These are phyloP conservation scores for Halisarca cf. caerulea DNA, from an alignment of 37 sponge, comb jelly and placozoan species.

Conservation along the genomic window DNA sequence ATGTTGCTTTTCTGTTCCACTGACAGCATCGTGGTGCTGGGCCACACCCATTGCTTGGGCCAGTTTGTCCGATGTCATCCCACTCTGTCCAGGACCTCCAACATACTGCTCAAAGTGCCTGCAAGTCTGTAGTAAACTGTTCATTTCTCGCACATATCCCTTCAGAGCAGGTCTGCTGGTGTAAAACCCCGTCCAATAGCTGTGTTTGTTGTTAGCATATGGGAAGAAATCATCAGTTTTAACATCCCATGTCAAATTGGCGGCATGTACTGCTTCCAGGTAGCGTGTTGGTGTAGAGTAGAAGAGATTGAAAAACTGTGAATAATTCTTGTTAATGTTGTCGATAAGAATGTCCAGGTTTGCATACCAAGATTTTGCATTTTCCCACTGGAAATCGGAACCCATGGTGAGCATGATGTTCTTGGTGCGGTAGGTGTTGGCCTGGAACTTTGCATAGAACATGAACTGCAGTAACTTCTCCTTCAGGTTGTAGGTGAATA, in stretches of 20 bases:
- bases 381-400: slow-evolving; percentile 85
- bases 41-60: slow-evolving; percentile 85
- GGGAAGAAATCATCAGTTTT: slow-evolving; percentile 99
- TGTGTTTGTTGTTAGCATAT: slow-evolving; percentile 71
- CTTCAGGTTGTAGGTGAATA: slow-evolving; percentile 79
- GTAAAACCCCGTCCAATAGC: slow-evolving; percentile 97
- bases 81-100: background rate
- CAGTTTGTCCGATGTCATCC: slow-evolving; percentile 14
- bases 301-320: slow-evolving; percentile 64
- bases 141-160: slow-evolving; percentile 81
- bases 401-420: slow-evolving; percentile 99
- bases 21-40: slow-evolving; percentile 98
- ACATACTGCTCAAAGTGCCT: slow-evolving; percentile 73
- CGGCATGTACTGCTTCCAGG: slow-evolving; percentile 62
- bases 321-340: slow-evolving; percentile 52
- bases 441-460: slow-evolving; percentile 15
- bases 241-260: slow-evolving; percentile 54
- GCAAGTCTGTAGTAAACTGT: slow-evolving; percentile 89
- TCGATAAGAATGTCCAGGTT: slow-evolving; percentile 95
- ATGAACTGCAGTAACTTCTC: slow-evolving; percentile 58
- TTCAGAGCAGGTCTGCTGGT: slow-evolving; percentile 94
- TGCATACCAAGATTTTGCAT: slow-evolving; percentile 76
- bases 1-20: slow-evolving; percentile 91
- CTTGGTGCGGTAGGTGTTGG: slow-evolving; percentile 55
- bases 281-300: slow-evolving; percentile 95